A percentile compares a stretch with the other conserved stretches of the same genome.
Evolutionary conservation across 2,888 invertebrate genomes (phyloP).

Genomic region (Poecilus cupreus): DNA sequence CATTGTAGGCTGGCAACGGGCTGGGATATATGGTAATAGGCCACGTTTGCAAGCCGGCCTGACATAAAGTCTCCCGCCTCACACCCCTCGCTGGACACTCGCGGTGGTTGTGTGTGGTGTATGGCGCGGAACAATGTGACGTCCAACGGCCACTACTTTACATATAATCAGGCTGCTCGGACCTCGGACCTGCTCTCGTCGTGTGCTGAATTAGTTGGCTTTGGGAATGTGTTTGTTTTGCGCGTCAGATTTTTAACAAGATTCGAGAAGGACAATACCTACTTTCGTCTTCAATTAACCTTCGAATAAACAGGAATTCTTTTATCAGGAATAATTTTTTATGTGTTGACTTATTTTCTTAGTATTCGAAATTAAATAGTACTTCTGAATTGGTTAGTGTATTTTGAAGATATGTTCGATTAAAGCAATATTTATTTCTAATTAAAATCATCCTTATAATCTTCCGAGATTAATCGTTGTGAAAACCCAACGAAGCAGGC

Average conservation of each 20-base stretch:
- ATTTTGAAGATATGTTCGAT: too few species aligned
- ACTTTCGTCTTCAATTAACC: background rate
- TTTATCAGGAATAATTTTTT: too few species aligned
- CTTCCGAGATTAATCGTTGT: too few species aligned
- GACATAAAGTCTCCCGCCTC: background rate
- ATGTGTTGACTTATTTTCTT: too few species aligned
- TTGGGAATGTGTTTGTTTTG: constrained; percentile 12
- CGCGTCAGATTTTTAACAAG: background rate
- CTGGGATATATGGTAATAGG: constrained; percentile 34
- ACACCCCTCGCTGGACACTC: background rate
- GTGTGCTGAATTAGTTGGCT: constrained; percentile 3
- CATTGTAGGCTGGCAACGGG: too few species aligned
- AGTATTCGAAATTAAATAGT: too few species aligned
- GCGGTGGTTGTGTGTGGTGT: background rate
- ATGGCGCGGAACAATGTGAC: constrained; percentile 32
- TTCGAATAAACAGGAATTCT: too few species aligned
- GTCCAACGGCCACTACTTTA: constrained; percentile 35
- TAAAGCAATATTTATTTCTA: too few species aligned
- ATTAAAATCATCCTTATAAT: too few species aligned
- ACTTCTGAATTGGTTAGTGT: too few species aligned
- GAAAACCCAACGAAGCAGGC: too few species aligned
- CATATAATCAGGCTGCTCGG: constrained; percentile 18
- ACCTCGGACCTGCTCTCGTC: background rate
- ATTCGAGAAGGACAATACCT: background rate
- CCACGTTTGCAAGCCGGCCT: constrained; percentile 1